phyloP scores from a whole-genome alignment of 2,888 invertebrate genomes.

The Caenorhabditis becei region DNA sequence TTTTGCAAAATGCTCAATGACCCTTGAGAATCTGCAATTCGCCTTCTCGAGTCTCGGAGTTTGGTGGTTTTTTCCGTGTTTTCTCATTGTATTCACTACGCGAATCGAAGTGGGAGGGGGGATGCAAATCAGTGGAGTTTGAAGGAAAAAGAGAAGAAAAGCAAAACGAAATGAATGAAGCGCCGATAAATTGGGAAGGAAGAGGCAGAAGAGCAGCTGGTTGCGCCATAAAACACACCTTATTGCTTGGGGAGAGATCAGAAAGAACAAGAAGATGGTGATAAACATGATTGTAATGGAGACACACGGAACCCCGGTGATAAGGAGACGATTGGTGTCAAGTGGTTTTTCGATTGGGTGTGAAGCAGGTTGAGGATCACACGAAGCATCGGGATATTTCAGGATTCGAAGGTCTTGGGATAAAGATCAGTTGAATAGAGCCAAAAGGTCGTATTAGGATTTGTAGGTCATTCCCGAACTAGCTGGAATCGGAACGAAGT shows the following conservation, averaged over 20 bases:
- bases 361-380: background rate
- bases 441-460: too few relatives aligned
- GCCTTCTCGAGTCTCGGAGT: slow-evolving; percentile 1
- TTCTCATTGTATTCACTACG: background rate
- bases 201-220: slow-evolving; percentile 44
- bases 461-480: too few relatives aligned
- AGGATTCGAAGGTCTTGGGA: too few relatives aligned
- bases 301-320: background rate
- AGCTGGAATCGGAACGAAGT: background rate
- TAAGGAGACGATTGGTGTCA: slow-evolving; percentile 9
- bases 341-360: slow-evolving; percentile 14
- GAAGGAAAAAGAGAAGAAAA: slow-evolving; percentile 1
- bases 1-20: slow-evolving; percentile 43
- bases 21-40: slow-evolving; percentile 58
- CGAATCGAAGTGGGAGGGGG: slow-evolving; percentile 2
- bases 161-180: slow-evolving; percentile 16
- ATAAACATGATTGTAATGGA: slow-evolving; percentile 55
- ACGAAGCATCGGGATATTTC: too few relatives aligned
- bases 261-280: slow-evolving; percentile 29
- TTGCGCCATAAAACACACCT: slow-evolving; percentile 54
- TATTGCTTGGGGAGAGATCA: slow-evolving; percentile 29
- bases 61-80: background rate
- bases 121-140: background rate
- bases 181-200: slow-evolving; percentile 31
- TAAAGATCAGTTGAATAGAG: too few relatives aligned